phyloP scores from a whole-genome alignment of 2,113 vertebrate species.

The Apteryx mantelli region DNA sequence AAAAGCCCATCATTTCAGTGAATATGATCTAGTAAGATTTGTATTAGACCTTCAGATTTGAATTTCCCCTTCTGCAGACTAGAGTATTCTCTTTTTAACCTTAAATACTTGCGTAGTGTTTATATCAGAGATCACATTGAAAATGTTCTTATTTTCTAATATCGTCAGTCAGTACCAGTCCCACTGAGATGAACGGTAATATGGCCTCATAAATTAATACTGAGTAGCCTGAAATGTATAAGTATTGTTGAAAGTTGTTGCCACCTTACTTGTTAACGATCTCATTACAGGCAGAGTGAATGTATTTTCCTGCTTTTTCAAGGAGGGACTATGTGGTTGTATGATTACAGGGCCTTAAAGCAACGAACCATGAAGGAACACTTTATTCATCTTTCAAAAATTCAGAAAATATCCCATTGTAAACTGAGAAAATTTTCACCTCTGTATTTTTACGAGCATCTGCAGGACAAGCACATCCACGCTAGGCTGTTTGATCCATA shows the following conservation, averaged over 20 bases:
- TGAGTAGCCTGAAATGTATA: neutral
- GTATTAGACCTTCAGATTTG: constrained; percentile 16
- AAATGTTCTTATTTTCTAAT: neutral
- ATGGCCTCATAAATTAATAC: neutral
- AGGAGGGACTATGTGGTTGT: neutral
- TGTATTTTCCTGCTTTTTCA: neutral
- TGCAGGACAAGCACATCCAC: neutral
- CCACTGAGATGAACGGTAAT: neutral
- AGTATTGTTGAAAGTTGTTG: neutral
- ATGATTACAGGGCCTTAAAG: neutral
- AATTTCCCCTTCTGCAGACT: neutral
- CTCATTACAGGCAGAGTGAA: neutral
- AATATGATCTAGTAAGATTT: neutral
- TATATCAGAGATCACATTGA: neutral
- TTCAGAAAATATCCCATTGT: neutral
- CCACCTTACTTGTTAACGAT: neutral
- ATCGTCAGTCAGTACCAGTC: neutral
- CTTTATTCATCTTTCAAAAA: neutral
- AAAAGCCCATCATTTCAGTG: neutral
- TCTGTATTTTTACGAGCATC: neutral
- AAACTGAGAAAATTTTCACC: neutral
- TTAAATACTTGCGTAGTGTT: neutral
- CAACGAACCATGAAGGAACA: neutral
- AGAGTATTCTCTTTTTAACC: constrained; percentile 11
- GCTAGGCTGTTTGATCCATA: neutral